Evolutionary conservation across 2,797 vertebrate species (phyloP).

Genomic region (Eulemur coronatus): DNA sequence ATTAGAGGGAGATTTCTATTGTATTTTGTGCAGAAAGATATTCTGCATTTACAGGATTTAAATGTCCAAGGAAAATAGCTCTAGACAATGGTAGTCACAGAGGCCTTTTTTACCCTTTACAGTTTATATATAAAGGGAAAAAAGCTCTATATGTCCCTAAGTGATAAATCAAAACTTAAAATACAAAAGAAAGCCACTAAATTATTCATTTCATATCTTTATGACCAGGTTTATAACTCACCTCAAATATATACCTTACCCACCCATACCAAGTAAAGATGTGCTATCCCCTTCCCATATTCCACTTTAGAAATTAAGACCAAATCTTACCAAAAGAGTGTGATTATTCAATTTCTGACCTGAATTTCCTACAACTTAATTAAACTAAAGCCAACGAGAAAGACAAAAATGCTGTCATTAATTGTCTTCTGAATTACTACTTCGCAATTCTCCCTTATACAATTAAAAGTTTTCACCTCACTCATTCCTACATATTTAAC

Average conservation of each 20-base stretch:
- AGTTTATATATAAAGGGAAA: not conserved
- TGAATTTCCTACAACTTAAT: conserved; percentile 1
- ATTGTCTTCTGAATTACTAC: not conserved
- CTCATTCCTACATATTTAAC: not conserved
- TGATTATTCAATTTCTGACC: not conserved
- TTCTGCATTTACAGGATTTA: not conserved
- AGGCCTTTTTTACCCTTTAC: not conserved
- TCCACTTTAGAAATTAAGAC: not conserved
- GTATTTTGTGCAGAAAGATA: not conserved
- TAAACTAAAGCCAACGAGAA: not conserved
- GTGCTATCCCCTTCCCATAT: not conserved
- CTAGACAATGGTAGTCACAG: not conserved
- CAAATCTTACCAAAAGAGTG: not conserved
- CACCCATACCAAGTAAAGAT: not conserved
- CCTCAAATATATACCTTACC: not conserved
- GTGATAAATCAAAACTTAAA: conserved; percentile 15
- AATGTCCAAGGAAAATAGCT: not conserved
- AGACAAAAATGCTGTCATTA: not conserved
- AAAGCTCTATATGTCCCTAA: not conserved
- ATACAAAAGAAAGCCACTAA: not conserved
- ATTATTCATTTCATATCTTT: not conserved
- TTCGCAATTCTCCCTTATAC: not conserved
- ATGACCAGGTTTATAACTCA: not conserved
- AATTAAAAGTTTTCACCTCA: not conserved
- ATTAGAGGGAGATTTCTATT: not conserved